A percentile compares a stretch with the other conserved stretches of the same genome.
Conservation (phyloP, 2,888 invertebrate species). For the Clivina fossor region DNA sequence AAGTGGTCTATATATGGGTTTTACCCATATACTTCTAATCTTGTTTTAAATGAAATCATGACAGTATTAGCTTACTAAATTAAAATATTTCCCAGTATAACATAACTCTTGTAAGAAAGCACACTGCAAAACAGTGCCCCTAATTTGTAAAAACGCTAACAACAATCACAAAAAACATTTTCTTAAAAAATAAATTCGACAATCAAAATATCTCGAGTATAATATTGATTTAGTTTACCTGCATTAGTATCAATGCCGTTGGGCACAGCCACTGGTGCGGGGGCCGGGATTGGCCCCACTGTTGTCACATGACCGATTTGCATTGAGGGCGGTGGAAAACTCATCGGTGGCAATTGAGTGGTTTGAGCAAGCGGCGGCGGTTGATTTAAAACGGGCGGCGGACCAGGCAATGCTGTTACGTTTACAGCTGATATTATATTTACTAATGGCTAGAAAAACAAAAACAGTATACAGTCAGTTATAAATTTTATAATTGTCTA, state of each 20-base stretch:
- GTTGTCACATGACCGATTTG: no score
- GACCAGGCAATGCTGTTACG: slow-evolving; percentile 33
- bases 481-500: background rate
- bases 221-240: slow-evolving; percentile 50
- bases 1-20: no score
- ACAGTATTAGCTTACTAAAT: no score
- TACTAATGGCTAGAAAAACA: slow-evolving; percentile 11
- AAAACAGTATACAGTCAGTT: background rate
- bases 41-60: no score
- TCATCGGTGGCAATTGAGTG: slow-evolving; percentile 51
- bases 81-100: no score
- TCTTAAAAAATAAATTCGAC: no score
- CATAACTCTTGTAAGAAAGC: no score
- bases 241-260: slow-evolving; percentile 47
- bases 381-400: slow-evolving; percentile 48
- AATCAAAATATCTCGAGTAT: background rate
- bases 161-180: no score
- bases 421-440: slow-evolving; percentile 15
- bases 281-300: no score
- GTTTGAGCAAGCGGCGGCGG: slow-evolving; percentile 46
- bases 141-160: no score
- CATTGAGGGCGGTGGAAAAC: slow-evolving; percentile 56
- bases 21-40: no score
- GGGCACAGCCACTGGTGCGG: no score
- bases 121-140: background rate